Percentiles rank a stretch among this genome's conserved stretches.
Conservation (phyloP, 2,888 invertebrate genomes). For the Bombylius major region DNA sequence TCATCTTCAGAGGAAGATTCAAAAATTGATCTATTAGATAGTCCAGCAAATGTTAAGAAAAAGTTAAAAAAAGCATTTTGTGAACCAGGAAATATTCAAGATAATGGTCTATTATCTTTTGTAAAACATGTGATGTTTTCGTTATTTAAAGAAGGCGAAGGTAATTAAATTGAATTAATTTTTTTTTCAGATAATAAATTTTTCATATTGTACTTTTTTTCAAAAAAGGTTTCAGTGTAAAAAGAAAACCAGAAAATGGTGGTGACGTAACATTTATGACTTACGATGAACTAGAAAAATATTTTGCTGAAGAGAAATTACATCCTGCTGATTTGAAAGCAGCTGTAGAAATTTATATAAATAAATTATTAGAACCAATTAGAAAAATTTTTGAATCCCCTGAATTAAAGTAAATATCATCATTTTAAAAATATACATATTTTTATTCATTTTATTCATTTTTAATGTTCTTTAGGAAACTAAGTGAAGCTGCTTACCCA, state of each 20-base stretch:
- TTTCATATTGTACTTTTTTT: constrained; percentile 12
- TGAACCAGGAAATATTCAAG: constrained; percentile 83
- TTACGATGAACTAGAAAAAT: constrained; percentile 66
- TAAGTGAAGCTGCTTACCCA: constrained; percentile 78
- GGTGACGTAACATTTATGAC: constrained; percentile 60
- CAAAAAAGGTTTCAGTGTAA: constrained; percentile 48
- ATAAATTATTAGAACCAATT: constrained; percentile 77
- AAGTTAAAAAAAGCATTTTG: constrained; percentile 91
- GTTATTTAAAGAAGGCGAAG: constrained; percentile 54
- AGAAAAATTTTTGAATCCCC: constrained; percentile 70
- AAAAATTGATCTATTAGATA: constrained; percentile 94
- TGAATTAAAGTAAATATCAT: constrained; percentile 50
- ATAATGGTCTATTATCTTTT: constrained; percentile 92
- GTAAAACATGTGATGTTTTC: constrained; percentile 88
- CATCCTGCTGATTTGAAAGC: constrained; percentile 92
- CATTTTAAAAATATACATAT: neutral
- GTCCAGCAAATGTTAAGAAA: constrained; percentile 75
- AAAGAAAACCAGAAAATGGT: constrained; percentile 60
- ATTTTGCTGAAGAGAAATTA: constrained; percentile 68
- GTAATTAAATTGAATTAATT: constrained; percentile 21
- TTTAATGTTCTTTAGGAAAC: constrained; percentile 34
- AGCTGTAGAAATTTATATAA: constrained; percentile 72
- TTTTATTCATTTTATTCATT: neutral
- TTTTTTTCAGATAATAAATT: neutral
- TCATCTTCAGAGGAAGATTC: constrained; percentile 97